A percentile compares a stretch with the other conserved stretches of the same genome.
These are phyloP conservation scores for Rhea americana DNA, from an alignment of 2,113 vertebrate species.

Conservation along the genomic window DNA sequence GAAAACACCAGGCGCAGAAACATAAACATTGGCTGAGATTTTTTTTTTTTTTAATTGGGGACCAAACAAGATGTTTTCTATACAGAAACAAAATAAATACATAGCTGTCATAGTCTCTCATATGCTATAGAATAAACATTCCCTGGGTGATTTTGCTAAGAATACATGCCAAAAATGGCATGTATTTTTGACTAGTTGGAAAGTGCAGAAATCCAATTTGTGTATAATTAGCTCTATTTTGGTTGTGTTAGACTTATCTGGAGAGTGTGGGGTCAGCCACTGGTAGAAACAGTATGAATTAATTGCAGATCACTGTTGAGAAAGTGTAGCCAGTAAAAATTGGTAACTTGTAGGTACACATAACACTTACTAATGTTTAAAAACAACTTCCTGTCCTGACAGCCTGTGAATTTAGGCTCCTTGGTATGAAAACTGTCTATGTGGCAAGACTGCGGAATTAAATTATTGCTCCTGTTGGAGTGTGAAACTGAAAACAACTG, in stretches of 20 bases:
- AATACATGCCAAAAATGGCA: neutral
- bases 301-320: neutral
- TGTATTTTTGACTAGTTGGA: neutral
- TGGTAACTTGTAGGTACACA: fast-evolving
- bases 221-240: neutral
- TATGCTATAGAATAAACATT: neutral
- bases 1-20: neutral
- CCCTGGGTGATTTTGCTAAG: neutral
- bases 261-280: neutral
- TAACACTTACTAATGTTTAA: no score
- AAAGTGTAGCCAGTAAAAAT: neutral
- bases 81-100: neutral
- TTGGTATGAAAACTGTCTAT: neutral
- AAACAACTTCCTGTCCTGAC: neutral
- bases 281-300: fast-evolving
- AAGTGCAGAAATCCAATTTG: neutral
- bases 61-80: neutral
- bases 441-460: neutral
- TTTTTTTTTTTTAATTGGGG: neutral
- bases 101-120: neutral
- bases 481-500: neutral
- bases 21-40: neutral
- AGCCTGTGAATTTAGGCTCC: neutral
- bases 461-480: neutral
- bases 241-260: neutral